Conservation (phyloP, 2,888 invertebrate species). For the Iphiclides podalirius region DNA sequence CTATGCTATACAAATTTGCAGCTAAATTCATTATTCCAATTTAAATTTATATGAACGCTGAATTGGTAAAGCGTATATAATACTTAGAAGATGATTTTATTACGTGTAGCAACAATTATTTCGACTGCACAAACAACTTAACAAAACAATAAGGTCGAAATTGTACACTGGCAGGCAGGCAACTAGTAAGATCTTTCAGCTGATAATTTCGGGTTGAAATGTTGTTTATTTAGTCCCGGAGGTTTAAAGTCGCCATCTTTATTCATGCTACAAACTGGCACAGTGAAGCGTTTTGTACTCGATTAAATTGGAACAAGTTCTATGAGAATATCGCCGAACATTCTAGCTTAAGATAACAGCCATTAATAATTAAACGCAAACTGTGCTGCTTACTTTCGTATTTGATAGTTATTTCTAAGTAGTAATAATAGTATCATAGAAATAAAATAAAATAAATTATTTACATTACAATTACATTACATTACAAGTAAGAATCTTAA, state of each 20-base stretch:
- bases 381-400: not conserved
- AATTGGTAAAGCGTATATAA: too few species aligned
- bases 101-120: too few species aligned
- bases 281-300: not conserved
- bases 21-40: too few species aligned
- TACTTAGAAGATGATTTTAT: too few species aligned
- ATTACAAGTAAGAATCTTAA: too few species aligned
- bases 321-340: not conserved
- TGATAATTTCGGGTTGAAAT: slow-evolving; percentile 13
- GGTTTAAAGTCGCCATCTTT: not conserved
- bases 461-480: too few species aligned
- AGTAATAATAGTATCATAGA: too few species aligned
- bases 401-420: not conserved
- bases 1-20: too few species aligned
- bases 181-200: slow-evolving; percentile 14
- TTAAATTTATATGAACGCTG: too few species aligned
- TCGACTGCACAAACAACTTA: too few species aligned
- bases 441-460: too few species aligned
- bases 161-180: not conserved
- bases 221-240: not conserved
- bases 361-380: not conserved
- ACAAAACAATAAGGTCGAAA: slow-evolving; percentile 9
- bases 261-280: not conserved
- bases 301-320: not conserved
- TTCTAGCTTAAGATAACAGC: not conserved